A percentile compares a stretch with the other conserved stretches of the same genome.
These are phyloP conservation scores for Malthinus flaveolus DNA, from an alignment of 2,888 invertebrate genomes.

Conservation along the genomic window DNA sequence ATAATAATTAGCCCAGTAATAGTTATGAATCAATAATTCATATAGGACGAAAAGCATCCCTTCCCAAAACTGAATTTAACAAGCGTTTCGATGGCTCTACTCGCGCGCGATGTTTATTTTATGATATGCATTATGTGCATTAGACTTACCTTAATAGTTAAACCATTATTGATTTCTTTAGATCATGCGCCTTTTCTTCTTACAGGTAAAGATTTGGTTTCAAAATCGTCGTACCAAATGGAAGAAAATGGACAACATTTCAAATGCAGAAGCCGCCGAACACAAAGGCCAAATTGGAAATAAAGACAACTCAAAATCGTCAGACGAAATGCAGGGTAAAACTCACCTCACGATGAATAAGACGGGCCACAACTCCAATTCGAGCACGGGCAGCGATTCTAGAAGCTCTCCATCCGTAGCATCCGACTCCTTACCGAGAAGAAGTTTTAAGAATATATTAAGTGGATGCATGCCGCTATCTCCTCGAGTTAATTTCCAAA, in stretches of 20 bases:
- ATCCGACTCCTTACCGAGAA: slow-evolving; percentile 42
- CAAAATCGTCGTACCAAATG: slow-evolving; percentile 82
- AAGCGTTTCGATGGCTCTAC: too few species aligned
- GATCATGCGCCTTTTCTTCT: slow-evolving; percentile 46
- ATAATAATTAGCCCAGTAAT: slow-evolving; percentile 5
- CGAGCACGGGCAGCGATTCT: slow-evolving; percentile 52
- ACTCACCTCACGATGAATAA: slow-evolving; percentile 37
- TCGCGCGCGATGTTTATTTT: slow-evolving; percentile 28
- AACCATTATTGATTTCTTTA: slow-evolving; percentile 37
- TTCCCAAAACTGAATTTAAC: too few species aligned
- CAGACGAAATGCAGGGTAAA: slow-evolving; percentile 36
- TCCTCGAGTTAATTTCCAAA: slow-evolving; percentile 45
- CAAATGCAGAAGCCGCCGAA: slow-evolving; percentile 86
- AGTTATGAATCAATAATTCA: background rate
- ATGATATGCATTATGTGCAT: slow-evolving; percentile 36
- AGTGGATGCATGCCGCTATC: slow-evolving; percentile 39
- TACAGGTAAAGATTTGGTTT: slow-evolving; percentile 90
- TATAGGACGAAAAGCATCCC: too few species aligned
- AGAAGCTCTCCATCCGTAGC: slow-evolving; percentile 43
- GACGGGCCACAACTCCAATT: slow-evolving; percentile 51
- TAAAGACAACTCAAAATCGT: slow-evolving; percentile 38
- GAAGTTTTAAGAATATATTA: slow-evolving; percentile 49
- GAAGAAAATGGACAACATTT: slow-evolving; percentile 93
- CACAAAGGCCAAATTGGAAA: slow-evolving; percentile 63
- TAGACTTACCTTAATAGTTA: slow-evolving; percentile 28